phyloP scores from a whole-genome alignment of 2,113 vertebrate species.

The Anser cygnoides region DNA sequence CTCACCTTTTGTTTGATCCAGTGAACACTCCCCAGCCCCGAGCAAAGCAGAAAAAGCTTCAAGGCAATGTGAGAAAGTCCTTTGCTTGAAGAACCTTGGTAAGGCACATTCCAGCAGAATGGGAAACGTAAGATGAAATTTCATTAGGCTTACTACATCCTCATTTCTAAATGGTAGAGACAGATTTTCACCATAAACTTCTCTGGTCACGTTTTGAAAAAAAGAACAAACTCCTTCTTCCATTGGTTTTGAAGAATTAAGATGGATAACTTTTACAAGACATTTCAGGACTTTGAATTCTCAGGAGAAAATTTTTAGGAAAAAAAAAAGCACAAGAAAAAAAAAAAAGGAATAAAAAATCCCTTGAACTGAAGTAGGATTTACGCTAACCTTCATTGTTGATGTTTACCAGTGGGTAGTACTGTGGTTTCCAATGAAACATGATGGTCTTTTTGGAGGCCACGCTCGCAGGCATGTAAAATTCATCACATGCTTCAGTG shows the following conservation, averaged over 20 bases:
- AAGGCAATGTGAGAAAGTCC: not conserved
- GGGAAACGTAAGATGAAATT: not conserved
- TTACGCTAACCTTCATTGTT: not conserved
- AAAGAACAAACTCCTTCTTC: not conserved
- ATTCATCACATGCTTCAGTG: not conserved
- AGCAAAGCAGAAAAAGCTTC: not conserved
- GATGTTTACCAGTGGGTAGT: not conserved
- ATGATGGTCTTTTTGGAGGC: not conserved
- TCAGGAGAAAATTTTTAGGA: not conserved
- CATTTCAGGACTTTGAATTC: not conserved
- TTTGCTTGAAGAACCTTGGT: not conserved
- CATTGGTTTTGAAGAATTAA: not conserved
- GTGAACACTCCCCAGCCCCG: not conserved
- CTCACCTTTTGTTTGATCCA: not conserved
- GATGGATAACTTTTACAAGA: not conserved
- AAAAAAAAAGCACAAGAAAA: not conserved
- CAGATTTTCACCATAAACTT: not conserved
- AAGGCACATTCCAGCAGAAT: slow-evolving; percentile 19
- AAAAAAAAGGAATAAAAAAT: accelerated
- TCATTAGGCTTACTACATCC: not conserved
- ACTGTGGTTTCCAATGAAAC: not conserved
- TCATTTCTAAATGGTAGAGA: not conserved
- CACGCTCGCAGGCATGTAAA: accelerated
- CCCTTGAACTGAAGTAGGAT: not conserved
- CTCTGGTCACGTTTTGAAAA: slow-evolving; percentile 2